These are phyloP conservation scores for Neocrepidodera transversa DNA, from an alignment of 2,888 invertebrate genomes.

Conservation along the genomic window DNA sequence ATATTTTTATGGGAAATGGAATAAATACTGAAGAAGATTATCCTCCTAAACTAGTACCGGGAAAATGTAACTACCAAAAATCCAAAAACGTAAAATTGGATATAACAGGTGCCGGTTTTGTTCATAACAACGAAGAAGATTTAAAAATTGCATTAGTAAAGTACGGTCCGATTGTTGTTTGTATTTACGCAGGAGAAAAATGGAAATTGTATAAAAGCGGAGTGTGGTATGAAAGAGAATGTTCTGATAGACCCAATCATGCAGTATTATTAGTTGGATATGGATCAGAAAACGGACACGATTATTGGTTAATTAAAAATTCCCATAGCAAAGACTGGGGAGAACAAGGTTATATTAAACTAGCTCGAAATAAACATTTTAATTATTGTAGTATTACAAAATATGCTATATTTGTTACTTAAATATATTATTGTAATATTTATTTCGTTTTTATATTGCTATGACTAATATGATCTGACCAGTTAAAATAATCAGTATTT, in stretches of 20 bases:
- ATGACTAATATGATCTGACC: background rate
- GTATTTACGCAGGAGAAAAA: slow-evolving; percentile 25
- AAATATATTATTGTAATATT: background rate
- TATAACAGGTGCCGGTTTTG: background rate
- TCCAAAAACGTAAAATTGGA: slow-evolving; percentile 17
- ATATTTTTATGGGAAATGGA: slow-evolving; percentile 14
- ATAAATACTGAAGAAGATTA: slow-evolving; percentile 28
- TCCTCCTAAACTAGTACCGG: slow-evolving; percentile 15
- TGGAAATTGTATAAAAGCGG: slow-evolving; percentile 34
- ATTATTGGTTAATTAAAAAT: slow-evolving; percentile 69
- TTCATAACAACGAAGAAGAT: slow-evolving; percentile 9
- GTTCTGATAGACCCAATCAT: slow-evolving; percentile 26
- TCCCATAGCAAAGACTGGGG: slow-evolving; percentile 62
- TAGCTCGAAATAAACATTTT: slow-evolving; percentile 28
- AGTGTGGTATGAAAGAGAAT: slow-evolving; percentile 32
- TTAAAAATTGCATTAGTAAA: slow-evolving; percentile 22
- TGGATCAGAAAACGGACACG: slow-evolving; percentile 29
- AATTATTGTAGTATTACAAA: slow-evolving; percentile 28
- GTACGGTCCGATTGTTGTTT: slow-evolving; percentile 24
- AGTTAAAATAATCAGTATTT: background rate
- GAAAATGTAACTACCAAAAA: slow-evolving; percentile 15
- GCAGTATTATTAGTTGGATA: slow-evolving; percentile 30
- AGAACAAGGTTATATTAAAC: slow-evolving; percentile 36
- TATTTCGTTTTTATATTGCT: background rate
- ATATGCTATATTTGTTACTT: slow-evolving; percentile 8